A percentile compares a stretch with the other conserved stretches of the same genome.
phyloP scores from a whole-genome alignment of 1,140 invertebrate species.

The Drosophila seguyi region DNA sequence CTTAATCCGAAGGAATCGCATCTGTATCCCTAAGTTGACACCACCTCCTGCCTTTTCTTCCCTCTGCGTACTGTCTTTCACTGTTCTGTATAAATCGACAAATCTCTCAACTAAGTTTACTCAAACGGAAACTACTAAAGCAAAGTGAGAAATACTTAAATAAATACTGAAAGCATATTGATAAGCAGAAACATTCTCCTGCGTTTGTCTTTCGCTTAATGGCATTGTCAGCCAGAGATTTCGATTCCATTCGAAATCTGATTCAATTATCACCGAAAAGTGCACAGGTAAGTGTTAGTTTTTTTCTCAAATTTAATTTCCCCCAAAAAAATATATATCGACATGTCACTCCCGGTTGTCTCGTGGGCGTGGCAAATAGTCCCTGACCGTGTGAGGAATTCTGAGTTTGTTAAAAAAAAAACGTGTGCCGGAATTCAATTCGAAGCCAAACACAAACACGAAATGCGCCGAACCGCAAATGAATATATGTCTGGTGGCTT shows the following conservation, averaged over 20 bases:
- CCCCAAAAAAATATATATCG: conserved; percentile 12
- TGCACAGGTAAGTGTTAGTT: conserved; percentile 37
- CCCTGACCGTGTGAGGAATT: conserved; percentile 36
- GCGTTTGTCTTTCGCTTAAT: conserved; percentile 44
- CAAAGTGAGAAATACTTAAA: conserved; percentile 75
- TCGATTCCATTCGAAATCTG: conserved; percentile 12
- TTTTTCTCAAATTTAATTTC: conserved; percentile 34
- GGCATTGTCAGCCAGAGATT: conserved; percentile 30
- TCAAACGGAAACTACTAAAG: conserved; percentile 39
- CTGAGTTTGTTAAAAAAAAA: conserved; percentile 66
- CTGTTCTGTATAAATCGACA: conserved; percentile 52
- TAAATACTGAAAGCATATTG: conserved; percentile 76
- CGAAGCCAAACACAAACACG: conserved; percentile 23
- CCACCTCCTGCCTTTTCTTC: background rate
- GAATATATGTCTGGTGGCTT: conserved; percentile 32
- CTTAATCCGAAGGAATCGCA: conserved; percentile 27
- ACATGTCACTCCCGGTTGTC: conserved; percentile 30
- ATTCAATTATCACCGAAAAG: conserved; percentile 41
- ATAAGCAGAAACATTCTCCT: conserved; percentile 53
- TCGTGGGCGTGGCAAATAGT: background rate
- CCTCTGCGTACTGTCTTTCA: conserved; percentile 19
- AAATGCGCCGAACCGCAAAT: conserved; percentile 24
- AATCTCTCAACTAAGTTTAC: conserved; percentile 52
- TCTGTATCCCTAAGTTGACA: conserved; percentile 33
- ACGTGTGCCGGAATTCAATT: conserved; percentile 43